These are phyloP conservation scores for Haliclona indistincta DNA, from an alignment of 37 sponge, comb jelly and placozoan genomes.

Conservation along the genomic window DNA sequence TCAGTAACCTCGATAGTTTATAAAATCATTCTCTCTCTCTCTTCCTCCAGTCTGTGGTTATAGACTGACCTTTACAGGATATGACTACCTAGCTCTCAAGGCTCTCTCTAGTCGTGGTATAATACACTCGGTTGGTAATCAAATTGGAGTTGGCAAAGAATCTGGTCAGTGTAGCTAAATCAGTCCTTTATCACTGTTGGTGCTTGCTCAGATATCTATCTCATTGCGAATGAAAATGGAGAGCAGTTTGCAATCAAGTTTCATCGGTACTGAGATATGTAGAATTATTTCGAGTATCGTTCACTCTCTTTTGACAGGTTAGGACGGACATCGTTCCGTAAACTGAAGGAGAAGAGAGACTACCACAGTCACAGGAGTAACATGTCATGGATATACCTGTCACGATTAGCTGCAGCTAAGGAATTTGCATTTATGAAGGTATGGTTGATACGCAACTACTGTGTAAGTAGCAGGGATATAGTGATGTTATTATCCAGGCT, in stretches of 20 bases:
- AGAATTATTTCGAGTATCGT: neutral
- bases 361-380: conserved; percentile 77
- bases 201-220: conserved; percentile 84
- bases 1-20: no score
- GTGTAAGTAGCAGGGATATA: no score
- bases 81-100: conserved; percentile 96
- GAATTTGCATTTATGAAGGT: conserved; percentile 97
- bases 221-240: conserved; percentile 82
- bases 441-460: neutral
- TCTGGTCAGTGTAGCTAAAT: conserved; percentile 57
- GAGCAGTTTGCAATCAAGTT: conserved; percentile 87
- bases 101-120: conserved; percentile 71
- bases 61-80: conserved; percentile 93
- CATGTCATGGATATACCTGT: conserved; percentile 96
- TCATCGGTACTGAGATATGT: conserved; percentile 62
- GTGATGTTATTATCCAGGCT: conserved; percentile 46
- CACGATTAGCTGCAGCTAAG: conserved; percentile 88
- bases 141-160: conserved; percentile 99
- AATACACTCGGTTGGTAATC: conserved; percentile 91
- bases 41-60: conserved; percentile 73
- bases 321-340: conserved; percentile 93
- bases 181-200: neutral
- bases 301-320: conserved; percentile 43
- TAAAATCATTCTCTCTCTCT: neutral
- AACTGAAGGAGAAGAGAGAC: conserved; percentile 96